phyloP scores from a whole-genome alignment of 2,797 vertebrate genomes.

The Hydrolagus colliei region DNA sequence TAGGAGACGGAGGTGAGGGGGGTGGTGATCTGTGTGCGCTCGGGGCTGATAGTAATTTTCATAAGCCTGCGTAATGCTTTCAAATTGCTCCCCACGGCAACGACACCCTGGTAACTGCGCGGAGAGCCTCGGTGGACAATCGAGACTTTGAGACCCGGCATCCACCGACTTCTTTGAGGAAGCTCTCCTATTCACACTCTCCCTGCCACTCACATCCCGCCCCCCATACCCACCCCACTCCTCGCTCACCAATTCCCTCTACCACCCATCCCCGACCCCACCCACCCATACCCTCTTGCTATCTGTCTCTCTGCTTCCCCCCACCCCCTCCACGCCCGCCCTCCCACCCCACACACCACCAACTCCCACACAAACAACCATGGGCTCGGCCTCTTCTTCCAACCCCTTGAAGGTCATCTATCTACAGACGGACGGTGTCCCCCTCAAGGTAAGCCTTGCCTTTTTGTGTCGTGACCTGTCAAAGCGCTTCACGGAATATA shows the following conservation, averaged over 20 bases:
- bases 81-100: conserved; percentile 20
- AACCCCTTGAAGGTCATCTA: conserved; percentile 21
- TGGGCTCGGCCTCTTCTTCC: conserved; percentile 24
- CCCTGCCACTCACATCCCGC: too few relatives aligned
- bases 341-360: too few relatives aligned
- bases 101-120: background rate
- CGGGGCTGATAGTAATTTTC: background rate
- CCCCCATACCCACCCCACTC: too few relatives aligned
- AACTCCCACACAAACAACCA: background rate
- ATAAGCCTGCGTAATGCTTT: background rate
- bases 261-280: too few relatives aligned
- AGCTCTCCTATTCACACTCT: too few relatives aligned
- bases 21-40: background rate
- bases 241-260: too few relatives aligned
- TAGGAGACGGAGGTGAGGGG: background rate
- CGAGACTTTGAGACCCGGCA: too few relatives aligned
- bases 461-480: background rate
- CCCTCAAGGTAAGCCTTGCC: background rate
- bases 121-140: conserved; percentile 4
- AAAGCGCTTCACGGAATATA: too few relatives aligned
- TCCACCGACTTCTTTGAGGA: too few relatives aligned
- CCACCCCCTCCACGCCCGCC: too few relatives aligned
- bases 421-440: background rate
- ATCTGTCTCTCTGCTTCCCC: too few relatives aligned
- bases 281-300: too few relatives aligned